Conservation (phyloP, 1,140 invertebrate genomes). For the Lamellibrachia luymesi region DNA sequence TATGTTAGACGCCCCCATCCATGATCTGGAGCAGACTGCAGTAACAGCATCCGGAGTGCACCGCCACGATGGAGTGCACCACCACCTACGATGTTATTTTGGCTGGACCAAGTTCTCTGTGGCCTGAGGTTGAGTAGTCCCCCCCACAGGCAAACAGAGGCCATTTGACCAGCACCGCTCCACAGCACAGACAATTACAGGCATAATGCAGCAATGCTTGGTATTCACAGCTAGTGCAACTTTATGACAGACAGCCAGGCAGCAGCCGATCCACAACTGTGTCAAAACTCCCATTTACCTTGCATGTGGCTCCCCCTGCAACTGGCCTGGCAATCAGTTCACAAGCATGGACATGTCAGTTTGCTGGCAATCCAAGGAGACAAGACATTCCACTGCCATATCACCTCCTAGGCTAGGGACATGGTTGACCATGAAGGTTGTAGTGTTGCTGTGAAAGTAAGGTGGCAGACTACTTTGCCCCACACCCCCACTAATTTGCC, state of each 20-base stretch:
- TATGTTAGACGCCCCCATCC: neutral
- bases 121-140: neutral
- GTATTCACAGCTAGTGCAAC: neutral
- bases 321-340: neutral
- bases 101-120: neutral
- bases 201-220: neutral
- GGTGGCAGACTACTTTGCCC: neutral
- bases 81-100: neutral
- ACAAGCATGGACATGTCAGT: no score
- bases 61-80: neutral
- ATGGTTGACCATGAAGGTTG: neutral
- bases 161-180: neutral
- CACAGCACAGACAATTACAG: neutral
- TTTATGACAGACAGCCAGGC: neutral
- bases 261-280: neutral
- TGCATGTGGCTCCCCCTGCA: neutral
- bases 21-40: neutral
- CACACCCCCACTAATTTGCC: neutral
- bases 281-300: neutral
- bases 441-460: no score
- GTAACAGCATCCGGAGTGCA: neutral
- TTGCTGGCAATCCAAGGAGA: neutral
- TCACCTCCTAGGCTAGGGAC: neutral
- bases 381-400: neutral
- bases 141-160: neutral